These are phyloP conservation scores for Dione vanillae DNA, from an alignment of 2,888 invertebrate species.

Conservation along the genomic window DNA sequence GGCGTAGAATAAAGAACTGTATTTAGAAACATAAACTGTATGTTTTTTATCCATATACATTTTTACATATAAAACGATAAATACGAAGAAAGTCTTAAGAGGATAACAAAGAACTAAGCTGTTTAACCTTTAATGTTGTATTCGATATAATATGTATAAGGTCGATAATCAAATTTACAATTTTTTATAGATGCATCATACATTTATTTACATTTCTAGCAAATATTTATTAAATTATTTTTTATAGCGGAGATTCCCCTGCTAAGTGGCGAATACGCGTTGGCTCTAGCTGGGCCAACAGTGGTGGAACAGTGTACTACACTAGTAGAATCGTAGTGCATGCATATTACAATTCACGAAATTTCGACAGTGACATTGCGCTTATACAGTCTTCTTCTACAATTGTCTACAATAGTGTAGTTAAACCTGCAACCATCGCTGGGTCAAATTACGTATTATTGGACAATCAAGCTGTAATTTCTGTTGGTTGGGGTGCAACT, in stretches of 20 bases:
- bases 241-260: conserved; percentile 41
- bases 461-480: conserved; percentile 61
- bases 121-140: too few relatives aligned
- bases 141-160: too few relatives aligned
- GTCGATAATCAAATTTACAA: too few relatives aligned
- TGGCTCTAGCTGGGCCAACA: conserved; percentile 53
- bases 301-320: conserved; percentile 56
- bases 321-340: conserved; percentile 54
- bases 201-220: too few relatives aligned
- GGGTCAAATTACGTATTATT: conserved; percentile 56
- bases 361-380: conserved; percentile 62
- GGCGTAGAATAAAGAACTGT: too few relatives aligned
- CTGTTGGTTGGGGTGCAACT: conserved; percentile 67
- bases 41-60: too few relatives aligned
- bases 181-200: too few relatives aligned
- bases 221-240: neutral
- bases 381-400: conserved; percentile 54
- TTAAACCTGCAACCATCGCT: conserved; percentile 54
- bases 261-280: conserved; percentile 35
- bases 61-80: too few relatives aligned
- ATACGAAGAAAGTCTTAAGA: too few relatives aligned
- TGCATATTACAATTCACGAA: conserved; percentile 55
- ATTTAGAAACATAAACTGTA: too few relatives aligned
- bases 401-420: conserved; percentile 52
- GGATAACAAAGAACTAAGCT: too few relatives aligned